phyloP scores from a whole-genome alignment of 2,888 invertebrate genomes.

The Trissonchulus latispiculum region DNA sequence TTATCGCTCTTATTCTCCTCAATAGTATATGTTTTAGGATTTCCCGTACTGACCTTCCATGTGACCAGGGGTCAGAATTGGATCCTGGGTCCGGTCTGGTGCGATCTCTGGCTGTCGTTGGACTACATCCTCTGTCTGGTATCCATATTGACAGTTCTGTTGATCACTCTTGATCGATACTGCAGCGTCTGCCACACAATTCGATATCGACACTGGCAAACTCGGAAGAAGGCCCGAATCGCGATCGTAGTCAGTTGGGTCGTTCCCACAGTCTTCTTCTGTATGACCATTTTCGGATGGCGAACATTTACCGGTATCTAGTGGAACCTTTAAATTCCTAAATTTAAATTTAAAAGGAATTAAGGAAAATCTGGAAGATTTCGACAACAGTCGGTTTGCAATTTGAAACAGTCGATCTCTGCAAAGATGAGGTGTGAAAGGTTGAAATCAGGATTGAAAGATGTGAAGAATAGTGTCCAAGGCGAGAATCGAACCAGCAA shows the following conservation, averaged over 20 bases:
- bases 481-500: no score
- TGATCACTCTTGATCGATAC: conserved; percentile 33
- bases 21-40: conserved; percentile 22
- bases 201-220: conserved; percentile 42
- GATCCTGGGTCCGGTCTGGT: conserved; percentile 21
- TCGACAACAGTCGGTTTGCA: no score
- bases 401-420: no score
- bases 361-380: no score
- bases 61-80: conserved; percentile 35
- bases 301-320: conserved; percentile 32
- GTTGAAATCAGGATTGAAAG: no score
- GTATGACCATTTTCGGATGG: conserved; percentile 43
- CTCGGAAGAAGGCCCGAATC: conserved; percentile 66
- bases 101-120: conserved; percentile 39
- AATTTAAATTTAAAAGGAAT: no score
- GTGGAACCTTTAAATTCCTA: no score
- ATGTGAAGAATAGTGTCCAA: no score
- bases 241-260: conserved; percentile 40
- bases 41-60: conserved; percentile 41
- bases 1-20: no score
- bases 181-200: conserved; percentile 40
- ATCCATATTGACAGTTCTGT: conserved; percentile 41
- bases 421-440: no score
- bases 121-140: conserved; percentile 43
- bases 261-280: conserved; percentile 39